Conservation (phyloP, 1,140 invertebrate genomes). For the Papilio aristodemus region DNA sequence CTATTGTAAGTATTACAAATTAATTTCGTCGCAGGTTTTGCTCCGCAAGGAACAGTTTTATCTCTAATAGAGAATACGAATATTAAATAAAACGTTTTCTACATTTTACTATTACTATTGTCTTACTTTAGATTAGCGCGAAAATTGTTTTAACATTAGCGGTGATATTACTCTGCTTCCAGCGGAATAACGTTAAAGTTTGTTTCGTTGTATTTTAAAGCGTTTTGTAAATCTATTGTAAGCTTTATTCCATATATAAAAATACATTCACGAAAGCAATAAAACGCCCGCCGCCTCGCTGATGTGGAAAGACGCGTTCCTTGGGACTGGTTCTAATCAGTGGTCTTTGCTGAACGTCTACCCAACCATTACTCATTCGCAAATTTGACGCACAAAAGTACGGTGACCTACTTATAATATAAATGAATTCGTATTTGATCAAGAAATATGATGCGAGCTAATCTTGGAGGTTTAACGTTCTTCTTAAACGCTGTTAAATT, state of each 20-base stretch:
- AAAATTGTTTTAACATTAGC: too few species aligned
- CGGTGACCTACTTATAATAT: conserved; percentile 28
- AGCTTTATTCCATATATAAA: neutral
- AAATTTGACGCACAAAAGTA: conserved; percentile 32
- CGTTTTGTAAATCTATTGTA: neutral
- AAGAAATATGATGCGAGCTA: conserved; percentile 31
- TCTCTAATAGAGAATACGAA: too few species aligned
- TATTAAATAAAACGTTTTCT: too few species aligned
- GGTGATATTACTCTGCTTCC: too few species aligned
- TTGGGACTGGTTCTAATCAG: conserved; percentile 27
- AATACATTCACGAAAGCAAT: neutral
- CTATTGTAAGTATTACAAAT: too few species aligned
- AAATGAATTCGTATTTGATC: conserved; percentile 32
- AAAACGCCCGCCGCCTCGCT: neutral
- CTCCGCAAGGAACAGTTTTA: too few species aligned
- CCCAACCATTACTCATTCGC: conserved; percentile 29
- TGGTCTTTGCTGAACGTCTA: conserved; percentile 16
- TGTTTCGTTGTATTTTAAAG: neutral
- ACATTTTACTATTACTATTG: too few species aligned
- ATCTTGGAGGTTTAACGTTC: conserved; percentile 25
- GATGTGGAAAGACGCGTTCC: conserved; percentile 12
- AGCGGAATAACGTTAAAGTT: too few species aligned
- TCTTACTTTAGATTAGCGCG: too few species aligned
- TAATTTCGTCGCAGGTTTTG: too few species aligned
- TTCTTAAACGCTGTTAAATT: conserved; percentile 14